Base-by-base conservation (phyloP, 2,113 vertebrate genomes). In the Pelusios castaneus region DNA sequence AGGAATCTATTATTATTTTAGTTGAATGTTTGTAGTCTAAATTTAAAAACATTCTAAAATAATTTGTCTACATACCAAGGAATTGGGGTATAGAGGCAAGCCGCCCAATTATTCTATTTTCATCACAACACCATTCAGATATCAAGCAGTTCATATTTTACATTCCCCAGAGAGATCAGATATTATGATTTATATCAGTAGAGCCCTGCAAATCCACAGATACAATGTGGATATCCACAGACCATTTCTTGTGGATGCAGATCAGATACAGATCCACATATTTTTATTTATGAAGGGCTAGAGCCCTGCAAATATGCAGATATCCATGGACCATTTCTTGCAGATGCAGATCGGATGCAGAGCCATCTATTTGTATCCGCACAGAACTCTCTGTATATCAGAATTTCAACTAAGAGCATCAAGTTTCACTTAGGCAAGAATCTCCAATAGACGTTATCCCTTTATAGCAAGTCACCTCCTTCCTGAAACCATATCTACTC, bases 341-440 rank as follows among this genome's bases (percentile, higher is more conserved):
- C n/a, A n/a, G n/a, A n/a, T n/a, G n/a, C n/a, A n/a, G n/a, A n/a
- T n/a, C n/a, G n/a, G n/a, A n/a, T n/a, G n/a, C n/a, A n/a, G n/a
- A n/a, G n/a, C n/a, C n/a, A n/a, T n/a, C n/a, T n/a, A n/a, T n/a
- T n/a, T n/a, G n/a, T n/a, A n/a, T n/a, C n/a, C n/a, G n/a, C n/a
- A n/a, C n/a, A n/a, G n/a, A n/a, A n/a, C n/a, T n/a, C n/a, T n/a
- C n/a, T n/a, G n/a, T 34, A 34, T 16, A 27, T 60, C 41, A 88
- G 81, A 84, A 87, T 82, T n/a, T 75, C 0, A 2, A 92, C 38
- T 91, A 94, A 38, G 63, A 67, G 17, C 60, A 70, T 38, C 77
- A 80, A 96, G 88, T 31, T 31, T 10, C 9, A 25, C n/a, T 75
- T 87, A 43, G 84, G 55, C 89, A 90, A 92, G 41, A 51, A 91